A percentile compares a stretch with the other conserved stretches of the same genome.
Evolutionary conservation across 2,797 vertebrate species (phyloP).

Genomic region (Characodon lateralis): DNA sequence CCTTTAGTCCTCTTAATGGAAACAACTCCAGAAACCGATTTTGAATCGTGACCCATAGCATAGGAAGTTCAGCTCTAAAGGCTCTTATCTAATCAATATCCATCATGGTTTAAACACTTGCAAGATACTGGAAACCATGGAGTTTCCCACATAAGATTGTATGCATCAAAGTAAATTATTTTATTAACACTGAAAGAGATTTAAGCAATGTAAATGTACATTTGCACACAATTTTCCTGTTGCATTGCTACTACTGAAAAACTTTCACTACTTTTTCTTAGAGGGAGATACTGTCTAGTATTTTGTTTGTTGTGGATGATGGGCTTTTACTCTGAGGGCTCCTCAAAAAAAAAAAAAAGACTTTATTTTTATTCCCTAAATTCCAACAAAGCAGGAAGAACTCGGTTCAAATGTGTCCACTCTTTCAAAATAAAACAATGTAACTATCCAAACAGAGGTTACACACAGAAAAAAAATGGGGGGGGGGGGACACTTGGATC

Average conservation of each 20-base stretch:
- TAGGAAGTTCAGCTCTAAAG: slow-evolving; percentile 16
- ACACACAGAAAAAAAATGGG: slow-evolving; percentile 20
- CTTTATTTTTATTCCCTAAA: slow-evolving; percentile 11
- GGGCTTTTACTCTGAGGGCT: slow-evolving; percentile 31
- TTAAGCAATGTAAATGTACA: slow-evolving; percentile 6
- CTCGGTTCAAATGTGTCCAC: slow-evolving; percentile 13
- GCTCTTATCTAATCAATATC: slow-evolving; percentile 24
- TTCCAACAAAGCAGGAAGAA: slow-evolving; percentile 8
- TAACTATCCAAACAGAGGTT: slow-evolving; percentile 50
- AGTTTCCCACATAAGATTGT: neutral
- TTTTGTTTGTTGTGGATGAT: slow-evolving; percentile 12
- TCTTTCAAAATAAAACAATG: slow-evolving; percentile 35
- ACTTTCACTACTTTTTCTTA: slow-evolving; percentile 8
- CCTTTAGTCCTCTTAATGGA: slow-evolving; percentile 10
- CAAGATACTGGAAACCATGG: neutral
- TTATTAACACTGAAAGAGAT: slow-evolving; percentile 12
- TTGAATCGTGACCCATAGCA: slow-evolving; percentile 6
- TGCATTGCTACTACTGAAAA: slow-evolving; percentile 3
- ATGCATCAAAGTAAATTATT: slow-evolving; percentile 15
- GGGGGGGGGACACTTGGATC: slow-evolving; percentile 39
- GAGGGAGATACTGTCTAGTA: neutral
- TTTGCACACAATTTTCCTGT: neutral
- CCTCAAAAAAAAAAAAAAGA: slow-evolving; percentile 18
- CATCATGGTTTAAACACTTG: slow-evolving; percentile 5
- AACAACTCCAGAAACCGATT: neutral